Conservation (phyloP, 2,797 vertebrate species). For the Crocodylus rhombifer region DNA sequence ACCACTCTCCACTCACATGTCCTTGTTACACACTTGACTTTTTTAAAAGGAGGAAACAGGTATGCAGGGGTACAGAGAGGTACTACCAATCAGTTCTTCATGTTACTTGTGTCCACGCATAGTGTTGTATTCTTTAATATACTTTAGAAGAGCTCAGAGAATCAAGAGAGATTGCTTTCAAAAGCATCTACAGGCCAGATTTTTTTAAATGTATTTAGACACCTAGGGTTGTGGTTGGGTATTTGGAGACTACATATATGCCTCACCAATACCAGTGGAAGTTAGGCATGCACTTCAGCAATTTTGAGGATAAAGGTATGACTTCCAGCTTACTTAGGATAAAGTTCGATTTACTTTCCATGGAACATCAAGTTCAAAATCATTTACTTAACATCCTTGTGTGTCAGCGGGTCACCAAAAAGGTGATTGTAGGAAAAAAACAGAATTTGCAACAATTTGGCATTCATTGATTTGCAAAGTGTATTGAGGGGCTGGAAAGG, state of each 20-base stretch:
- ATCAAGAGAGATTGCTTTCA: neutral
- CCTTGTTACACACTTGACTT: neutral
- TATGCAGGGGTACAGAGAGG: neutral
- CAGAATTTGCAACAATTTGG: neutral
- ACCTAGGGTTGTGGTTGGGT: neutral
- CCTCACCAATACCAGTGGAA: neutral
- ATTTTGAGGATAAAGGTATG: neutral
- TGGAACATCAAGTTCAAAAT: neutral
- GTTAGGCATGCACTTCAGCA: neutral
- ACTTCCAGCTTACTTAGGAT: neutral
- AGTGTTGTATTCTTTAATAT: neutral
- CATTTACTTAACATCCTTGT: neutral
- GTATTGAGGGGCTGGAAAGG: neutral
- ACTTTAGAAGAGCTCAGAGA: neutral
- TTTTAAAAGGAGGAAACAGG: neutral
- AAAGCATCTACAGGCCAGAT: neutral
- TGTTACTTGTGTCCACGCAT: neutral
- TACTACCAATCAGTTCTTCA: neutral
- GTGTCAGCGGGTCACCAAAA: neutral
- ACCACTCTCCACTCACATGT: neutral
- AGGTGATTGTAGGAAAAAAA: neutral
- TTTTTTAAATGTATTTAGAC: neutral
- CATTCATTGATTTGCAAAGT: neutral
- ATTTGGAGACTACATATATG: neutral
- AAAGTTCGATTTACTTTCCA: neutral